Evolutionary conservation across 2,888 invertebrate genomes (phyloP).

Genomic region (Petrolisthes cinctipes): DNA sequence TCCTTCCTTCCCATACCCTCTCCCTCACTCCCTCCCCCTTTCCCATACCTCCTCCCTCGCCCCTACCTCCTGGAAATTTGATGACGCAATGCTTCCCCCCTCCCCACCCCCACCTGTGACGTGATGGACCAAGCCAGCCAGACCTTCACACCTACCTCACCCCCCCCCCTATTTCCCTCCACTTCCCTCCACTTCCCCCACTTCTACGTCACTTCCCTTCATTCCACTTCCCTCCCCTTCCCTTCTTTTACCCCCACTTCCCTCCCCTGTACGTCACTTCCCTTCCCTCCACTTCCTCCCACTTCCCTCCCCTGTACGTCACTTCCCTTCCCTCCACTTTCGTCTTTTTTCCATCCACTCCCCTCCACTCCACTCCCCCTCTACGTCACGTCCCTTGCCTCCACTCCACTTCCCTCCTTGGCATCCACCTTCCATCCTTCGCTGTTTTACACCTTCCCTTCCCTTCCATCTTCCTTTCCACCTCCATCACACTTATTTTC

Average conservation of each 20-base stretch:
- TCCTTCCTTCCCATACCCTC: not conserved
- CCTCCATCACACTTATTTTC: not conserved
- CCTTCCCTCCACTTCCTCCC: not conserved
- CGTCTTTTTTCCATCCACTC: not conserved
- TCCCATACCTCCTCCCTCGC: not conserved
- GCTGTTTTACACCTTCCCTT: not conserved
- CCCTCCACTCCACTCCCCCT: not conserved
- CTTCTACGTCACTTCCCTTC: not conserved
- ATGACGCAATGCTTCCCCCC: constrained; percentile 12
- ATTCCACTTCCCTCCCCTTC: not conserved
- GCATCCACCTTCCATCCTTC: not conserved
- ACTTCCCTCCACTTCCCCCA: not conserved
- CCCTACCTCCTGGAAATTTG: not conserved
- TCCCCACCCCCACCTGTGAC: not conserved
- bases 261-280: not conserved
- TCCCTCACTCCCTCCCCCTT: not conserved
- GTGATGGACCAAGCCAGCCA: too few relatives aligned
- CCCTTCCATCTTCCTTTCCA: not conserved
- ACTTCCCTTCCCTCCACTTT: not conserved
- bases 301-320: not conserved
- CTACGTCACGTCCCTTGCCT: not conserved
- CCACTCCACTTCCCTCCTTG: not conserved
- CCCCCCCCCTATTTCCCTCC: not conserved
- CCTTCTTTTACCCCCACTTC: not conserved
- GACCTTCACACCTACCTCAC: not conserved